phyloP scores from a whole-genome alignment of 92 coral and sea anemone species.

The Pocillopora grandis region DNA sequence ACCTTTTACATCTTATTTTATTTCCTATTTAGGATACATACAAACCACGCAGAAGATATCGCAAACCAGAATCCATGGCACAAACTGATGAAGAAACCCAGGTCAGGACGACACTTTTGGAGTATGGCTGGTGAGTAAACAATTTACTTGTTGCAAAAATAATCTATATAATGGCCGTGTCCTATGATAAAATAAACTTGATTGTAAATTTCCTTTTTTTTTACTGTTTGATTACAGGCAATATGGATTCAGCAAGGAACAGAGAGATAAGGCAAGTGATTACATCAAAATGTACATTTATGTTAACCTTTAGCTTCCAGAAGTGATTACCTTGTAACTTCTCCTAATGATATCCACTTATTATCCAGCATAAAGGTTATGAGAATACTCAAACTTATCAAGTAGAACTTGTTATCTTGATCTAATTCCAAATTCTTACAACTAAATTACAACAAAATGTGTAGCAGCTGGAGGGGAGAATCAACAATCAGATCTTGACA shows the following conservation, averaged over 20 bases:
- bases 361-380: too few species aligned
- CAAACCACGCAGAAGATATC: conserved; percentile 87
- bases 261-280: conserved; percentile 77
- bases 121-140: conserved; percentile 91
- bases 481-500: too few species aligned
- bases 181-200: background rate
- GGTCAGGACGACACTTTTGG: conserved; percentile 89
- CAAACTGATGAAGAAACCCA: conserved; percentile 84
- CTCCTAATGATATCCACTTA: too few species aligned
- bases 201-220: background rate
- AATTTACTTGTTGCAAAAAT: background rate
- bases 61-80: conserved; percentile 79
- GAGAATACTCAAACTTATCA: too few species aligned
- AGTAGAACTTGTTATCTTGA: too few species aligned
- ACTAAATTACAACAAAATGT: too few species aligned
- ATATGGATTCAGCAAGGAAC: conserved; percentile 97
- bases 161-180: background rate
- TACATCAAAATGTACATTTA: background rate
- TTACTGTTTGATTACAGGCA: conserved; percentile 65
- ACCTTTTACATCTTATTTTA: background rate
- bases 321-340: too few species aligned
- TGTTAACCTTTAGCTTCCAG: too few species aligned
- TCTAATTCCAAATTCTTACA: too few species aligned
- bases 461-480: too few species aligned
- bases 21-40: conserved; percentile 67